phyloP scores from a whole-genome alignment of 2,888 invertebrate genomes.

The Antheraea yamamai region DNA sequence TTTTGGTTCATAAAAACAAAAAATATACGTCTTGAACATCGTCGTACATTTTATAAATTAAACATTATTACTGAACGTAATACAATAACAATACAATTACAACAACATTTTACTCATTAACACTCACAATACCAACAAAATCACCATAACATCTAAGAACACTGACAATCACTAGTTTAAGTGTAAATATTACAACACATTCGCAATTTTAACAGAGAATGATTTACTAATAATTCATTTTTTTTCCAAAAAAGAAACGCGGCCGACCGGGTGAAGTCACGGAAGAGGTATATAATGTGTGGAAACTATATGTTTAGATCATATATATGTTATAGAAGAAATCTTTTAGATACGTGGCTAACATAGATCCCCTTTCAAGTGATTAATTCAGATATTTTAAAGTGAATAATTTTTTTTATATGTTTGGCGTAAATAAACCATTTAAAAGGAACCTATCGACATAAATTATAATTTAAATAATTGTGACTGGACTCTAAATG shows the following conservation, averaged over 20 bases:
- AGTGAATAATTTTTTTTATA: constrained; percentile 38
- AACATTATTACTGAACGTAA: not conserved
- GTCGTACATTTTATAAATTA: not conserved
- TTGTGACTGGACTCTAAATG: not conserved
- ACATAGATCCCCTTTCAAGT: constrained; percentile 71
- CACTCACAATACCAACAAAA: constrained; percentile 22
- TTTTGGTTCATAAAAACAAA: not conserved
- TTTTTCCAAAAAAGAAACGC: constrained; percentile 85
- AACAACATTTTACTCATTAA: not conserved
- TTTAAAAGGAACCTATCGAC: not conserved
- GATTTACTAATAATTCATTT: constrained; percentile 72
- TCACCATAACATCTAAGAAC: constrained; percentile 31
- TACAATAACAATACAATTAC: not conserved
- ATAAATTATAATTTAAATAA: not conserved
- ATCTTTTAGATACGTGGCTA: constrained; percentile 73
- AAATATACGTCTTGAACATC: constrained; percentile 4
- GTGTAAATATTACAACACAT: constrained; percentile 47
- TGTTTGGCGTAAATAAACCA: constrained; percentile 8
- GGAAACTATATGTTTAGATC: constrained; percentile 75
- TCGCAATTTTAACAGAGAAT: constrained; percentile 75
- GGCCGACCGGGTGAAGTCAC: constrained; percentile 91
- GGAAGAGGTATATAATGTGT: constrained; percentile 85
- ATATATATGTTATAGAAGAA: constrained; percentile 67
- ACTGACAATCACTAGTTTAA: constrained; percentile 37
- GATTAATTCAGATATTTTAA: constrained; percentile 56